Conservation (phyloP, 2,113 vertebrate genomes). For the Bagarius yarrelli region DNA sequence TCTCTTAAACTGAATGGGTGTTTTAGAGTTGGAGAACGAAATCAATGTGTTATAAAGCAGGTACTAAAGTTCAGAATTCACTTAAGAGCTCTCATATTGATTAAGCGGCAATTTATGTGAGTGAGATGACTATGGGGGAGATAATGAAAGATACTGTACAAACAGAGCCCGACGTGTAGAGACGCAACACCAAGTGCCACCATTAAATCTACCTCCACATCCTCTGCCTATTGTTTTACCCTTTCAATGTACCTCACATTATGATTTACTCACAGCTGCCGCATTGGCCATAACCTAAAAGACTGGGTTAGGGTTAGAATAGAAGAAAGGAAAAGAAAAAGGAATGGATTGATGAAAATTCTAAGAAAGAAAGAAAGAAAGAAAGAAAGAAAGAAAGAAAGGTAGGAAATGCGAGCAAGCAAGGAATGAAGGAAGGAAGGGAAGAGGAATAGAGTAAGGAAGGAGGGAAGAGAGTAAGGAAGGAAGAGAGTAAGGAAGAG, state of each 20-base stretch:
- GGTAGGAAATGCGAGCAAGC: too few relatives aligned
- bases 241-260: background rate
- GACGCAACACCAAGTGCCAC: background rate
- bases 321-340: too few relatives aligned
- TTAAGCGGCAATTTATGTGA: conserved; percentile 4
- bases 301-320: too few relatives aligned
- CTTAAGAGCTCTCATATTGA: conserved; percentile 41
- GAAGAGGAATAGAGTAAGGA: too few relatives aligned
- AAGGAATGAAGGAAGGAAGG: background rate
- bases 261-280: background rate
- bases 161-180: background rate
- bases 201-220: background rate
- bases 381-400: too few relatives aligned
- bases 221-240: background rate
- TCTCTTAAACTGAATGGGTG: conserved; percentile 22
- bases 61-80: conserved; percentile 30
- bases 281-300: background rate
- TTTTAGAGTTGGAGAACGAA: conserved; percentile 38
- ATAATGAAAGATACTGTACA: conserved; percentile 2
- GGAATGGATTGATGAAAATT: too few relatives aligned
- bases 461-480: background rate
- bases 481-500: too few relatives aligned
- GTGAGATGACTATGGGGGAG: background rate
- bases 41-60: conserved; percentile 46
- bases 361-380: too few relatives aligned